A percentile compares a stretch with the other conserved stretches of the same genome.
Conservation (phyloP, 2,888 invertebrate species). For the Pandemis corylana region DNA sequence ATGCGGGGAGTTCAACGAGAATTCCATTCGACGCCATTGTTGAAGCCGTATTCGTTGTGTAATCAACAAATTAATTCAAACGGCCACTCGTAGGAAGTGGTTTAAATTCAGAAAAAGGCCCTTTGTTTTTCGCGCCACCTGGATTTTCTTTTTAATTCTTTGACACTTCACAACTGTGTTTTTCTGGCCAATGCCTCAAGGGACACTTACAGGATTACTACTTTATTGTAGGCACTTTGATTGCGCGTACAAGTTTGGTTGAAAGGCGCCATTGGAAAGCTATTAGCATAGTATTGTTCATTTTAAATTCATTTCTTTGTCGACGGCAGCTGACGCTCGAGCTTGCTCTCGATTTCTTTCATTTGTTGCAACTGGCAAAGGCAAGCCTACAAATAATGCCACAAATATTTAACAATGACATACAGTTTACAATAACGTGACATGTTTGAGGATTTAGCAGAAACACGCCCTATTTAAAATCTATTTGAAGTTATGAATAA, state of each 20-base stretch:
- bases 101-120: slow-evolving; percentile 15
- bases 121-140: slow-evolving; percentile 37
- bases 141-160: slow-evolving; percentile 16
- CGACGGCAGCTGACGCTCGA: slow-evolving; percentile 46
- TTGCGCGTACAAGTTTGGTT: slow-evolving; percentile 40
- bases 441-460: slow-evolving; percentile 36
- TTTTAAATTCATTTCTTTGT: slow-evolving; percentile 45
- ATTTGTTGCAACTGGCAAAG: slow-evolving; percentile 46
- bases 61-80: slow-evolving; percentile 41
- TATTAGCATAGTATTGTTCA: slow-evolving; percentile 56
- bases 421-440: slow-evolving; percentile 33
- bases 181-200: background rate
- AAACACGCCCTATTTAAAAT: slow-evolving; percentile 28
- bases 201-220: slow-evolving; percentile 1
- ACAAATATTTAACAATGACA: slow-evolving; percentile 35
- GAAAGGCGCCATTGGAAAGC: slow-evolving; percentile 58
- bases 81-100: slow-evolving; percentile 37
- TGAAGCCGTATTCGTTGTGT: slow-evolving; percentile 34
- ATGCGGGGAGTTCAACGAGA: slow-evolving; percentile 25
- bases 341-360: slow-evolving; percentile 49
- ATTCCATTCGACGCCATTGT: slow-evolving; percentile 33
- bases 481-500: slow-evolving; percentile 11
- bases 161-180: slow-evolving; percentile 30
- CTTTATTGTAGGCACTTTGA: slow-evolving; percentile 5
- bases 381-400: slow-evolving; percentile 47